phyloP scores from a whole-genome alignment of 1,140 invertebrate genomes.

The Drosophila tani region DNA sequence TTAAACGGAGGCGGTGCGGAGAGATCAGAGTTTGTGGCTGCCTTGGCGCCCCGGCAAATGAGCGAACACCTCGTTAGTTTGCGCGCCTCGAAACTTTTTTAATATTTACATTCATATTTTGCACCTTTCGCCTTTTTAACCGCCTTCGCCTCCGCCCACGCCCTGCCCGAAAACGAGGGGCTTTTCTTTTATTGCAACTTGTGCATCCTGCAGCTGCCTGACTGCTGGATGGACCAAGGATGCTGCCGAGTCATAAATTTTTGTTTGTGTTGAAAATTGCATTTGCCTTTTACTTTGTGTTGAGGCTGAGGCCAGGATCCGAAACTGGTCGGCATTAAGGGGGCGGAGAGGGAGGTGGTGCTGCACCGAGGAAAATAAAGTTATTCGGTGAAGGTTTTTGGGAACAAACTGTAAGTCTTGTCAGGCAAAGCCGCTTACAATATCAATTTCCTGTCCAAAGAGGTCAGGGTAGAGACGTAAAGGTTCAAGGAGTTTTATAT shows the following conservation, averaged over 20 bases:
- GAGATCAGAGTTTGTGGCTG: slow-evolving; percentile 32
- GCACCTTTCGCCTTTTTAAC: slow-evolving; percentile 69
- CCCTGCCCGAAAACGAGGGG: slow-evolving; percentile 1
- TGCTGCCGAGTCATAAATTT: slow-evolving; percentile 69
- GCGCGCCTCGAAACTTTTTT: slow-evolving; percentile 79
- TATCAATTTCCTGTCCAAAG: not conserved
- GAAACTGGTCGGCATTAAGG: slow-evolving; percentile 15
- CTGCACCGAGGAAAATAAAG: slow-evolving; percentile 11
- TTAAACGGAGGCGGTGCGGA: not conserved
- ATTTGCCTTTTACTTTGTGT: slow-evolving; percentile 78
- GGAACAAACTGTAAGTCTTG: not conserved
- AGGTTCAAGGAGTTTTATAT: no score
- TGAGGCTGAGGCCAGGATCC: slow-evolving; percentile 39
- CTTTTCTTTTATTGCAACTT: slow-evolving; percentile 60
- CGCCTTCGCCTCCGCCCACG: slow-evolving; percentile 34
- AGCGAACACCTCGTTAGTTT: slow-evolving; percentile 80
- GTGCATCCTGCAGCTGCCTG: slow-evolving; percentile 31
- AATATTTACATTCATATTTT: slow-evolving; percentile 84
- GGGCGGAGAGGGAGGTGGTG: not conserved
- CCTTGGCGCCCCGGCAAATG: slow-evolving; percentile 53
- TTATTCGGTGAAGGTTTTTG: not conserved
- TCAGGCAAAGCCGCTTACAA: not conserved
- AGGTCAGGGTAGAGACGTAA: not conserved
- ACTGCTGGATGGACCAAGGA: slow-evolving; percentile 41
- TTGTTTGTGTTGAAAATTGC: slow-evolving; percentile 82